A percentile compares a stretch with the other conserved stretches of the same genome.
Evolutionary conservation across 1,140 invertebrate species (phyloP).

Genomic region (Hylyphantes graminicola): DNA sequence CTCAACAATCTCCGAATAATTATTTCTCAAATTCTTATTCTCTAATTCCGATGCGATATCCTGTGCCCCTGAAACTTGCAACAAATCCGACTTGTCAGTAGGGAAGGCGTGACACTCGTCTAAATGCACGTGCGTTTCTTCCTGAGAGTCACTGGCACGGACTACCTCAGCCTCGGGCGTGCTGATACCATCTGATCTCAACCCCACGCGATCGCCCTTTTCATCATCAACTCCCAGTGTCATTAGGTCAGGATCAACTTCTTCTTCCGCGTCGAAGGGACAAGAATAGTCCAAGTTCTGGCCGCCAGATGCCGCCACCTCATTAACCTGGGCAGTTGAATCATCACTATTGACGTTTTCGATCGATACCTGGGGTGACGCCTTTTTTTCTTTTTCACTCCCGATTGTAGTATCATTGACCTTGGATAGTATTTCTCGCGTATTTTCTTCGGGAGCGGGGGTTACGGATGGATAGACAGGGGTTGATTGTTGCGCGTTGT

Average conservation of each 20-base stretch:
- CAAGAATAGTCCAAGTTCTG: background rate
- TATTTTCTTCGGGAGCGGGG: conserved; percentile 5
- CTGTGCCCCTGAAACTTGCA: background rate
- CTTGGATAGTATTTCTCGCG: conserved; percentile 22
- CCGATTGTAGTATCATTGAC: conserved; percentile 36
- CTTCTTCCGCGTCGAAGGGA: background rate
- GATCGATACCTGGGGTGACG: background rate
- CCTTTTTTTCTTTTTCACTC: conserved; percentile 28
- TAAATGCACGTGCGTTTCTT: conserved; percentile 19
- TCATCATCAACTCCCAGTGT: conserved; percentile 10
- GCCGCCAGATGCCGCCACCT: conserved; percentile 39
- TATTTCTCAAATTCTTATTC: background rate
- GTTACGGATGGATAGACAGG: conserved; percentile 12
- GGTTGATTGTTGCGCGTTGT: background rate
- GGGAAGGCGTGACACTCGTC: conserved; percentile 16
- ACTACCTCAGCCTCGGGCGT: background rate
- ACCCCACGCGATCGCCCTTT: conserved; percentile 23
- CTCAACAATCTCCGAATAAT: background rate
- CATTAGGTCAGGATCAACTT: conserved; percentile 38
- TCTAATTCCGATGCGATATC: background rate
- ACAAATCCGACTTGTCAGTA: background rate
- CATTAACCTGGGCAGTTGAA: background rate
- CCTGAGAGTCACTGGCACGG: background rate
- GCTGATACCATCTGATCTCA: conserved; percentile 27
- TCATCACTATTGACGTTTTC: background rate